Base-by-base conservation (phyloP, 92 coral and sea anemone species). In the Hydrozoanthus gracilis region DNA sequence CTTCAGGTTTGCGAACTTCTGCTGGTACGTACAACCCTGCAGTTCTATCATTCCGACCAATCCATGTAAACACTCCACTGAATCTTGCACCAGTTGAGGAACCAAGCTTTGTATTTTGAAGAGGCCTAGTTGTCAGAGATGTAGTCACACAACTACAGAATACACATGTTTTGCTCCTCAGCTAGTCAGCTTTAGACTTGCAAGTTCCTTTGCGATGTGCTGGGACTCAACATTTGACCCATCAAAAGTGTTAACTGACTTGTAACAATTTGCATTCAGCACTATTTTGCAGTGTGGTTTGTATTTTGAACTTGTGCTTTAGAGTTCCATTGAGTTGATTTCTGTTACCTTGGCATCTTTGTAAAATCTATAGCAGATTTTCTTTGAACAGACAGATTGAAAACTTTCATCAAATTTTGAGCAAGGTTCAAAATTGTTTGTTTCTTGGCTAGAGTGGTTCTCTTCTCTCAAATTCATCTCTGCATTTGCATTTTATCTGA, bases 51-150 rank as follows among this genome's bases (percentile, higher is more conserved):
- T 97, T 97, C 86, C 91, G 91, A 83, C 99, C 99, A 15, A 97
- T 97, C 67, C 97, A 91, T 58, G 82, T 91, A 62, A 93, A 88
- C 76, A 72, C 95, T 50, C 60, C 92, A 14, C 89, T 95, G 83
- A 95, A 88, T 86, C 97, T 97, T 79, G 94, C 99, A 67, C 99
- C 99, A 18, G 99, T 97, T 12, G 99, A 97, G 90, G 99, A 97
- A 87, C 98, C 99, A 9, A 92, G 98, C 67, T 90, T 90, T 87
- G 98, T 90, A 70, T 80, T 80, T 52, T 80, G 50, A 68, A 51
- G 35, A 76, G n/a, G 65, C 60, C 46, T 27, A 17, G 46, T 68
- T 17, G 73, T 35, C 82, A 51, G 51, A 18, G 51, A 44, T 13
- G 49, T 27, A 4, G 67, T 60, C 12, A 20, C 72, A 72, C 12